Base-by-base conservation (phyloP, 2,888 invertebrate genomes). In the Drosophila imparisetae region DNA sequence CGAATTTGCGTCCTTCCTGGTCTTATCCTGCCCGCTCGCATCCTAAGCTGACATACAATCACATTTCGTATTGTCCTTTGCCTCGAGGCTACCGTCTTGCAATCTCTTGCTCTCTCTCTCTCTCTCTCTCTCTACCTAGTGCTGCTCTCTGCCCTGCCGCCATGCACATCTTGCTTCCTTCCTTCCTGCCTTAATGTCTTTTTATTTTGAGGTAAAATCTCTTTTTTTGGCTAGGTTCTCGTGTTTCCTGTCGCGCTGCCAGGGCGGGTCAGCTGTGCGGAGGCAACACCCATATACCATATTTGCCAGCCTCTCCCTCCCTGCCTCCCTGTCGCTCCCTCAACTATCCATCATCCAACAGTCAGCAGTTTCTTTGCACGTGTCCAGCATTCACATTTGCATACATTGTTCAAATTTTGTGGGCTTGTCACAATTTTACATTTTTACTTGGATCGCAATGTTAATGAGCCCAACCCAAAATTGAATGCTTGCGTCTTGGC, bases 11-110 rank as follows among this genome's bases (percentile, higher is more conserved):
- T 55, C 66, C 53, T 86, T 89, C 87, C 85, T 89, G 81, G 84
- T 73, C 76, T 86, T 86, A 83, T 75, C 70, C 78, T 65, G 70
- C 29, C 36, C 40, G 61, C 27, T 74, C 75, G 63, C 63, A 81
- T 89, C 90, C 88, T 86, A 86, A 86, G 85, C 85, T 85, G 85
- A 89, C 85, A 85, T 87, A 77, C 90, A 86, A 86, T 88, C 88
- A 85, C 75, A 87, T 85, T 71, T 85, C 64, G 80, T 77, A 89
- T 90, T 86, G 85, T 90, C 76, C 83, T 68, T 66, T 27, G 57
- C 13, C 34, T 49, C 18, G 27, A 27, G 57, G 67, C 75, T 80
- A 70, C 79, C 67, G 69, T 58, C 48, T 30, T 52, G 27, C 29
- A 27, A 32, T 29, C n/a, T 32, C n/a, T 52, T 0, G 32, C 38